Base-by-base conservation (phyloP, 2,797 vertebrate genomes). In the Pseudochaenichthys georgianus region DNA sequence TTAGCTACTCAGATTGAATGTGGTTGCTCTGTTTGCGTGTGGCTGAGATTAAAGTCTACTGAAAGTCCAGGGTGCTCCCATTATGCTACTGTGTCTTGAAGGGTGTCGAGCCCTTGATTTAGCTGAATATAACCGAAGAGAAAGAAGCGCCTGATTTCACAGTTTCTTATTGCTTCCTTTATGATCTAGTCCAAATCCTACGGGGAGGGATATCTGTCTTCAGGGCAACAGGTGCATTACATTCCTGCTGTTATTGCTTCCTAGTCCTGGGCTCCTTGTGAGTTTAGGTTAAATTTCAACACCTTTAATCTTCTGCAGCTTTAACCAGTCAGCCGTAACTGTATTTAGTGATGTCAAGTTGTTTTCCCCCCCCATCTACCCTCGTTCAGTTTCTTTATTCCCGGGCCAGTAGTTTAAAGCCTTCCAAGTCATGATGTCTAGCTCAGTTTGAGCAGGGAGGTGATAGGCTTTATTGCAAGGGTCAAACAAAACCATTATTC, bases 401-500 rank as follows among this genome's bases (percentile, higher is more conserved):
- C 61, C 57, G 43, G 64, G 78, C 86, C 76, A 81, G 78, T 76
- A 73, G 72, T 84, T 82, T 67, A 86, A 79, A 38, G 60, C 73
- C 81, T 80, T 91, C 86, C 87, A 90, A 90, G 89, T 88, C 88
- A 88, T 86, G 87, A 83, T 87, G 90, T 88, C 88, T 87, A 83
- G 87, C 88, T 91, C 83, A 68, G 80, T 82, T 80, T 31, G 53
- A 79, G 70, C 75, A 57, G 54, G 59, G 84, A 91, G 88, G 86
- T 85, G 71, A 92, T 84, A 79, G 68, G 67, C 78, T 86, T 89
- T 82, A 89, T 88, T 90, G 71, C 77, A 81, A 70, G 84, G 88
- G 87, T 91, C 88, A 89, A 90, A 90, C 85, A 88, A 88, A 89
- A 84, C 83, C 71, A 87, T 84, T 86, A 82, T 88, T 87, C 78